A percentile compares a stretch with the other conserved stretches of the same genome.
These are phyloP conservation scores for Hedya salicella DNA, from an alignment of 2,888 invertebrate genomes.

Conservation along the genomic window DNA sequence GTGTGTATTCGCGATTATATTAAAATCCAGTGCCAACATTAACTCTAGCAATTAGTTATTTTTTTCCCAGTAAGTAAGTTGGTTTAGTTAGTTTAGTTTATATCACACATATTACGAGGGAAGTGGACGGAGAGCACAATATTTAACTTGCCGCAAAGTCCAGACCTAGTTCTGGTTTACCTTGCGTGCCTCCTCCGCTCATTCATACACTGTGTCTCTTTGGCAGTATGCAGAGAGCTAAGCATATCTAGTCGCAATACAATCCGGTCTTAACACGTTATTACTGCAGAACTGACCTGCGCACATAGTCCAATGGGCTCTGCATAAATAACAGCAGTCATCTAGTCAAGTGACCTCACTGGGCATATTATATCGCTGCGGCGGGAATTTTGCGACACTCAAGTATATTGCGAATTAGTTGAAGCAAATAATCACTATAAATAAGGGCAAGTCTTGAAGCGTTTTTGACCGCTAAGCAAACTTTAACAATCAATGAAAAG, in stretches of 20 bases:
- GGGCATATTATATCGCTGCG: slow-evolving; percentile 14
- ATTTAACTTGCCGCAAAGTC: not conserved
- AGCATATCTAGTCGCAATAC: slow-evolving; percentile 4
- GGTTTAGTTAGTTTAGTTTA: too few relatives aligned
- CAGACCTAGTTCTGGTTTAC: not conserved
- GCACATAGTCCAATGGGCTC: slow-evolving; percentile 15
- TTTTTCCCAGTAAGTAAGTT: too few relatives aligned
- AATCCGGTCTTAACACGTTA: not conserved
- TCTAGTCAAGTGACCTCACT: slow-evolving; percentile 20
- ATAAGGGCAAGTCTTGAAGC: too few relatives aligned
- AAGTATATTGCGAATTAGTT: slow-evolving; percentile 19
- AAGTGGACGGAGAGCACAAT: not conserved
- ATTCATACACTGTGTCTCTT: slow-evolving; percentile 7
- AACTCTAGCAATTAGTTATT: too few relatives aligned
- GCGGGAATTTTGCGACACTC: slow-evolving; percentile 14
- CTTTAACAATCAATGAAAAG: not conserved
- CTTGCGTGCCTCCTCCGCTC: not conserved
- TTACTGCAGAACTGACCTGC: slow-evolving; percentile 24
- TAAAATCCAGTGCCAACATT: too few relatives aligned
- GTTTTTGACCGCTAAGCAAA: not conserved
- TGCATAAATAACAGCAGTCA: slow-evolving; percentile 24
- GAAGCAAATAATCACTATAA: not conserved
- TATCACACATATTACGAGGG: not conserved
- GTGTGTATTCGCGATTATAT: too few relatives aligned
- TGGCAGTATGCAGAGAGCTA: slow-evolving; percentile 5